Evolutionary conservation across 2,888 invertebrate species (phyloP), one percentile per base, ranked within the genome.

Genomic region (Branchipolynoe longqiensis): DNA sequence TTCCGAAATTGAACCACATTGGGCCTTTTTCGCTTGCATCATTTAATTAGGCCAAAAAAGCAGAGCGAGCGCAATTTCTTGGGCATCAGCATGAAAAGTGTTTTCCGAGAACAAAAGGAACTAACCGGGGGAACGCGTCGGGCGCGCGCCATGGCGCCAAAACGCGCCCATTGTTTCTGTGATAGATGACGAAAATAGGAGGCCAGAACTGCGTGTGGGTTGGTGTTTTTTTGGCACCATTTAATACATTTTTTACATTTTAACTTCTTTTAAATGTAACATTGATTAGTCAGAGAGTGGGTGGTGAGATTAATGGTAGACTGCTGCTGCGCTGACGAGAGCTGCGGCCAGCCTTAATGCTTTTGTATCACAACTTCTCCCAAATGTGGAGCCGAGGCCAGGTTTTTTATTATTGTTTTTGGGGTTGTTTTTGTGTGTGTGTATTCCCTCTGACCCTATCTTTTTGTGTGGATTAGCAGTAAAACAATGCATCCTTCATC

Each of bases 101-200:
- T 69, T 69, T 62, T 62, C 38, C 36, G 36, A 6, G 38, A 69
- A 69, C 33, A 31, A 69, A 69, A 69, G 36, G 69, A 33, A 69
- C 36, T 4, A 33, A 33, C 36, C 36, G 12, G 22, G 69, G 12
- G 69, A 38, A 12, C 36, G 69, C 69, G 69, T 69, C 38, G 38
- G 69, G 69, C 33, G 69, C 33, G 38, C 12, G 38, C 69, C n/a
- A 14, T n/a, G 38, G 1, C 33, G 69, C 38, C 36, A 69, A 69
- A 69, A 69, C 69, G 38, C 33, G 38, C 69, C 69, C 69, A 69
- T 69, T 69, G 69, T 69, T 38, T 38, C 69, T 36, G 38, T 69
- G 69, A 69, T 69, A 69, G 69, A 69, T 69, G 12, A n/a, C 69
- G 38, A 69, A 69, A 69, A 69, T 69, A 69, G 69, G 69, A 33